These are phyloP conservation scores for Scophthalmus maximus DNA, from an alignment of 2,113 vertebrate genomes.

Conservation along the genomic window DNA sequence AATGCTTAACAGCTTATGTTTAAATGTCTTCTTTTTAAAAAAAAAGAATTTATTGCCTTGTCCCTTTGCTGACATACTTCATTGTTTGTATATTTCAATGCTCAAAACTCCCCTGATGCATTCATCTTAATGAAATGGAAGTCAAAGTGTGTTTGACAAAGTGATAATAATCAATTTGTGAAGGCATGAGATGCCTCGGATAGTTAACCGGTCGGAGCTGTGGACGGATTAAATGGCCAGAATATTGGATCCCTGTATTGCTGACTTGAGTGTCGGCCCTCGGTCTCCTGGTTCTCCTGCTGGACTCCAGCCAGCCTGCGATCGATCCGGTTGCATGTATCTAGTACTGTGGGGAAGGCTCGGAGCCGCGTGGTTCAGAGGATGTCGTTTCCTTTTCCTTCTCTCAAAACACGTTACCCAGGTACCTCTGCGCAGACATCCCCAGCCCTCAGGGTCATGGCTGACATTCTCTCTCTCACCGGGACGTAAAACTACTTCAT, in stretches of 20 bases:
- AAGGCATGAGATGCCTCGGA: not conserved
- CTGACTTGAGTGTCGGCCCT: not conserved
- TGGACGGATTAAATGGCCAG: not conserved
- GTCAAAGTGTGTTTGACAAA: not conserved
- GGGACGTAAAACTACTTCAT: slow-evolving; percentile 45
- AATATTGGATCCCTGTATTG: not conserved
- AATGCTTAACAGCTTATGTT: not conserved
- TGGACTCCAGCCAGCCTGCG: slow-evolving; percentile 16
- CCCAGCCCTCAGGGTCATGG: slow-evolving; percentile 19
- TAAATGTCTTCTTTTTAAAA: not conserved
- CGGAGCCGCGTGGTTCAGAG: slow-evolving; percentile 13
- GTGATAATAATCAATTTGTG: not conserved
- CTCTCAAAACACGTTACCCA: slow-evolving; percentile 25
- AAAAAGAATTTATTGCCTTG: not conserved
- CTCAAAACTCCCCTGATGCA: no score
- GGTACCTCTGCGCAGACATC: slow-evolving; percentile 19
- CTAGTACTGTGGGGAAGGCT: slow-evolving; percentile 14
- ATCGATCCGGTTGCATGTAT: slow-evolving; percentile 37
- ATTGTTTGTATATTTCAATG: no score
- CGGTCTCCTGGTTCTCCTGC: slow-evolving; percentile 10
- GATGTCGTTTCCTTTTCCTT: slow-evolving; percentile 31
- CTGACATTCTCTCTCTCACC: slow-evolving; percentile 68
- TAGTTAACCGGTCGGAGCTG: not conserved
- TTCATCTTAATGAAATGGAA: not conserved
- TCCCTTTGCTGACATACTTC: no score